Conservation (phyloP, 2,797 vertebrate genomes). For the Phyllotis vaccarum region DNA sequence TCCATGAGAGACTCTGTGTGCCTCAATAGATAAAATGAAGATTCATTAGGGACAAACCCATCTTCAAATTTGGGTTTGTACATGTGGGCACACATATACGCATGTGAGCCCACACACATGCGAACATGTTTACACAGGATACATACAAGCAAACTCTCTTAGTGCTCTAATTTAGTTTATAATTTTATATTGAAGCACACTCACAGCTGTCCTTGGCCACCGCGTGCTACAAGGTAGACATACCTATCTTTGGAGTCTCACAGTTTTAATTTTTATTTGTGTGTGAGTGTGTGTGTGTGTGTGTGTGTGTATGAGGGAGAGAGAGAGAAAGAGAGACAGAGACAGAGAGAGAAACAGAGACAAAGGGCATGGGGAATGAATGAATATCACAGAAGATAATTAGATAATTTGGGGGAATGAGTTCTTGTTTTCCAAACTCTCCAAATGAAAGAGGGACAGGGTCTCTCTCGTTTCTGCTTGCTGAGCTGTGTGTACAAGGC, state of each 20-base stretch:
- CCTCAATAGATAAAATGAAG: not conserved
- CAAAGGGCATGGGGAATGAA: not conserved
- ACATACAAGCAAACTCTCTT: not conserved
- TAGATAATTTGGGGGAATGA: not conserved
- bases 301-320: too few species aligned
- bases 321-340: not conserved
- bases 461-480: not conserved
- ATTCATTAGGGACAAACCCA: not conserved
- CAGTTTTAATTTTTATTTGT: not conserved
- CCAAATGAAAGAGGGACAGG: too few species aligned
- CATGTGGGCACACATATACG: too few species aligned
- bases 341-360: not conserved
- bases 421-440: not conserved
- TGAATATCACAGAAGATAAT: not conserved
- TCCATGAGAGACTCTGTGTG: not conserved
- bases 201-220: not conserved
- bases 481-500: too few species aligned
- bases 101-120: too few species aligned
- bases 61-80: not conserved
- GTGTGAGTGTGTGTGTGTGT: not conserved
- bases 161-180: not conserved
- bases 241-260: not conserved
- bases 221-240: too few species aligned
- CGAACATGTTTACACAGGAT: not conserved
- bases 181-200: not conserved